Evolutionary conservation across 2,113 vertebrate genomes (phyloP), one percentile per base, ranked within the genome.

Genomic region (Nannobrachium achirus): DNA sequence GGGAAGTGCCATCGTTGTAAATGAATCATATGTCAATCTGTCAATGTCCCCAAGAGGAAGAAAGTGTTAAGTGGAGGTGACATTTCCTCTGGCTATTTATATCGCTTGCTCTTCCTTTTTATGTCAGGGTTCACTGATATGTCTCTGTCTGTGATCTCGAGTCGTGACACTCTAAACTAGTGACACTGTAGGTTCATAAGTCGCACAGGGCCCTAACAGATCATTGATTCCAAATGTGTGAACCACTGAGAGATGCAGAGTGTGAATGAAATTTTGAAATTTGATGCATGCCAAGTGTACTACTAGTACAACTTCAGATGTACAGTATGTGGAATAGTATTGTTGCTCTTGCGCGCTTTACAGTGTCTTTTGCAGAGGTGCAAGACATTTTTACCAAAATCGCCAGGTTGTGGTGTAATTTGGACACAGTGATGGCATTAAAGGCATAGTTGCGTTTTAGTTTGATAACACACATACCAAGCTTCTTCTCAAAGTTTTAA

Each of bases 11-110:
- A 66, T 85, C 79, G 56, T 62, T 78, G 63, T n/a, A 73, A 86
- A 85, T 86, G 68, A 87, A 76, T 86, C 82, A 76, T 71, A 60
- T 64, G 79, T 56, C 78, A 71, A 76, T 86, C 84, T 68, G 70
- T 78, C 66, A 10, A 69, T 78, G 75, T 68, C 70, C 46, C 62
- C 0, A 8, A 73, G 80, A 15, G 42, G 2, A 66, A 74, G 66
- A 57, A 71, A 83, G 84, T 64, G 84, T 71, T 78, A 76, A 83
- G 67, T 0, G 46, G 65, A 77, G 70, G 63, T 57, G 68, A 73
- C 38, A 38, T 63, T 63, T 69, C 56, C 41, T 14, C 1, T 0
- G 65, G 73, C 44, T 78, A 82, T 79, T 68, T 73, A 51, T 71
- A 46, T 51, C 41, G 15, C 46, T 20, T 20, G 40, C 55, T 0